Conservation (phyloP, 2,797 vertebrate genomes). For the Chlorospingus semifuscus region DNA sequence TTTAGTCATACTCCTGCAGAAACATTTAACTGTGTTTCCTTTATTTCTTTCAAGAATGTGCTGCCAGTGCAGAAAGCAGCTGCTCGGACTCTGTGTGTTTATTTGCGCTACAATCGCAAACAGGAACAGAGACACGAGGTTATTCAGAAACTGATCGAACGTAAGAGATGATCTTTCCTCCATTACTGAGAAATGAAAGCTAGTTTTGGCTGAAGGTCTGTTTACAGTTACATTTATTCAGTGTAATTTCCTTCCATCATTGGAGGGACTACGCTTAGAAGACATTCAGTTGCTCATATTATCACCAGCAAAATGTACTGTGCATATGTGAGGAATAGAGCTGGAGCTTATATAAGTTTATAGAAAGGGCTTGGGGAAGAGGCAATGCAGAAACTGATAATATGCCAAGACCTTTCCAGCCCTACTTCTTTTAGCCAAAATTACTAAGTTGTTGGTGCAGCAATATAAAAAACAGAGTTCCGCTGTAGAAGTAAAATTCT, state of each 20-base stretch:
- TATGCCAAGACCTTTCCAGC: neutral
- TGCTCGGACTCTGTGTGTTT: slow-evolving; percentile 89
- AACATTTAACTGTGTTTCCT: slow-evolving; percentile 11
- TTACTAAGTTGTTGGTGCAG: neutral
- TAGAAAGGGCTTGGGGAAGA: neutral
- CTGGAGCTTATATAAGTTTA: neutral
- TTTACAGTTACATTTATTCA: neutral
- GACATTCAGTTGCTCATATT: neutral
- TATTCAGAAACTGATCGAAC: slow-evolving; percentile 90
- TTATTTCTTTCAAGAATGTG: slow-evolving; percentile 83
- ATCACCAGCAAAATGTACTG: neutral
- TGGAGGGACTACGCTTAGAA: neutral
- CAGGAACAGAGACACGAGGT: slow-evolving; percentile 93
- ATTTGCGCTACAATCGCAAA: slow-evolving; percentile 92
- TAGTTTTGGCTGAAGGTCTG: neutral
- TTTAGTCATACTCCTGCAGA: neutral
- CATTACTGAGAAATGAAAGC: neutral
- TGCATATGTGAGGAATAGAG: neutral
- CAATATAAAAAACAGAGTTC: neutral
- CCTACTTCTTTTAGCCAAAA: neutral
- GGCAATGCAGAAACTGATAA: neutral
- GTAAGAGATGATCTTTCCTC: slow-evolving; percentile 74
- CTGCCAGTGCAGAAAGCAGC: slow-evolving; percentile 93
- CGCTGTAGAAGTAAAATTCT: neutral
- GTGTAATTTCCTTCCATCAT: neutral